These are phyloP conservation scores for Nemurella pictetii DNA, from an alignment of 2,888 invertebrate species.

Conservation along the genomic window DNA sequence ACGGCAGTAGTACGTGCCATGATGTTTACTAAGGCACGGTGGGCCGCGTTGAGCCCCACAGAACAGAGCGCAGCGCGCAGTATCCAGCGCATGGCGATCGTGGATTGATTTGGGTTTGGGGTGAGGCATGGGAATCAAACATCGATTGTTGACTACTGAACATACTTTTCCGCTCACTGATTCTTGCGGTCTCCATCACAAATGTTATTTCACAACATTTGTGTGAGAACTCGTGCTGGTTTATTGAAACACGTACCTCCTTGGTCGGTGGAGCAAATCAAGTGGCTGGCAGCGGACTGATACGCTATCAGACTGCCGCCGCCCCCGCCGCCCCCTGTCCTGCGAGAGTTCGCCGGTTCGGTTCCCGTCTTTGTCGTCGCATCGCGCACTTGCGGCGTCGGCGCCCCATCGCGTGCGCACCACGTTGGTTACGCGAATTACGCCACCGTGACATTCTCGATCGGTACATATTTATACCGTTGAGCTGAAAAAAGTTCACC, in stretches of 20 bases:
- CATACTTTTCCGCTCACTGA: conserved; percentile 28
- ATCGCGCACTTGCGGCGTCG: background rate
- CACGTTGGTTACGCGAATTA: background rate
- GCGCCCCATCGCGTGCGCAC: background rate
- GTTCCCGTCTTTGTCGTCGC: background rate
- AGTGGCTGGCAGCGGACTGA: background rate
- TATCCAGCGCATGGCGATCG: background rate
- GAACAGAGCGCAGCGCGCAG: background rate
- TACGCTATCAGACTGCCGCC: background rate
- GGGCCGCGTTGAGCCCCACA: background rate
- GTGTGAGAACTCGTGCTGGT: conserved; percentile 31
- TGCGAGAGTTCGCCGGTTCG: background rate
- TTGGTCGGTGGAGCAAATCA: conserved; percentile 19
- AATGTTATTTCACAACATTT: conserved; percentile 27
- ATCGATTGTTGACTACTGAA: conserved; percentile 21
- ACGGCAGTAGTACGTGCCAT: conserved; percentile 14
- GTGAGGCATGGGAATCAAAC: conserved; percentile 12
- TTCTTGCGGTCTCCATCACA: conserved; percentile 23
- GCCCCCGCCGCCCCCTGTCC: background rate
- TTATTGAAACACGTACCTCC: conserved; percentile 25
- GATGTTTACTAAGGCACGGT: background rate
- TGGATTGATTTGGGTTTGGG: conserved; percentile 1
- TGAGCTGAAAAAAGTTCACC: background rate
- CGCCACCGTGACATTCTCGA: background rate
- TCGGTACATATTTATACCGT: background rate